phyloP scores from a whole-genome alignment of 2,888 invertebrate genomes.

The Xanthorhoe spadicearia region DNA sequence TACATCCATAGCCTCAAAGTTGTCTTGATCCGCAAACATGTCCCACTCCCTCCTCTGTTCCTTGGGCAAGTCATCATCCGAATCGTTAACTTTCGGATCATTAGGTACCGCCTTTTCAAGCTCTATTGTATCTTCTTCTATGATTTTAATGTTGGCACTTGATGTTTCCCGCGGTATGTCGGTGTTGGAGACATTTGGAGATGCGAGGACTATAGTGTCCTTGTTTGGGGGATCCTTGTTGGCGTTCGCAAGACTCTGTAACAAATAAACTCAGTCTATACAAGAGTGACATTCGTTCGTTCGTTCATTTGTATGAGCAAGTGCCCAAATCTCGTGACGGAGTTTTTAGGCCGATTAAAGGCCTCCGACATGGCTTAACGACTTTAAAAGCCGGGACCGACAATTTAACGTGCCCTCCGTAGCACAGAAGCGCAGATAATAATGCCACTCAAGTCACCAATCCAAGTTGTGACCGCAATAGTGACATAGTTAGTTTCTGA shows the following conservation, averaged over 20 bases:
- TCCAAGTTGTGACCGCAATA: too few relatives aligned
- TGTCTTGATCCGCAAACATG: conserved; percentile 97
- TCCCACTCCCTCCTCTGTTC: conserved; percentile 88
- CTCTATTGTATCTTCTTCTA: conserved; percentile 3
- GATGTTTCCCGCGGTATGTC: neutral
- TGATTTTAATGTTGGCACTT: neutral
- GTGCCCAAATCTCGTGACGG: too few relatives aligned
- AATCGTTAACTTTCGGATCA: neutral
- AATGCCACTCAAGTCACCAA: too few relatives aligned
- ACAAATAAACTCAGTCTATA: conserved; percentile 7
- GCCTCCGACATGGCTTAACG: too few relatives aligned
- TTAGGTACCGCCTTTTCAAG: conserved; percentile 11
- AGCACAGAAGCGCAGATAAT: too few relatives aligned
- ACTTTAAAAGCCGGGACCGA: too few relatives aligned
- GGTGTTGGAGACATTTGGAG: conserved; percentile 10
- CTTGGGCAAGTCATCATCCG: conserved; percentile 3
- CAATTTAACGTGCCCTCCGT: too few relatives aligned
- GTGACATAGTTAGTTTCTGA: too few relatives aligned
- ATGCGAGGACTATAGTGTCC: conserved; percentile 43
- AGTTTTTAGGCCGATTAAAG: too few relatives aligned
- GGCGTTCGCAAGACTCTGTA: conserved; percentile 36
- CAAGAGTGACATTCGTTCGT: too few relatives aligned
- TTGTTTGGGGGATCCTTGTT: conserved; percentile 46
- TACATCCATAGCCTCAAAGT: conserved; percentile 82
- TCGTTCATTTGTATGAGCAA: too few relatives aligned